Percentiles rank a stretch among this genome's conserved stretches.
These are phyloP conservation scores for Alloscopus bannaensis DNA, from an alignment of 2,888 invertebrate genomes.

Conservation along the genomic window DNA sequence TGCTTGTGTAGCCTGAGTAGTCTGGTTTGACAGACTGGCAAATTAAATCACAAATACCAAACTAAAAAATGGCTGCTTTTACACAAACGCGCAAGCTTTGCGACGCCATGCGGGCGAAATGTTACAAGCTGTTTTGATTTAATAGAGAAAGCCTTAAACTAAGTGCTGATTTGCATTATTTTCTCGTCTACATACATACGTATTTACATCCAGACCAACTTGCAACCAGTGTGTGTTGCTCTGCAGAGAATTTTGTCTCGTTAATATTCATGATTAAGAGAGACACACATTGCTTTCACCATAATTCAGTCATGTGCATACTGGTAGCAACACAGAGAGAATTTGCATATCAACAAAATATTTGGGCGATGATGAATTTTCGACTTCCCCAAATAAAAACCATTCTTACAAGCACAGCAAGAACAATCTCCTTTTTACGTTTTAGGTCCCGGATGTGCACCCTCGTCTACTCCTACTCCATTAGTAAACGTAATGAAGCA, in stretches of 20 bases:
- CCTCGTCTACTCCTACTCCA: conserved; percentile 17
- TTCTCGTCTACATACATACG: too few relatives aligned
- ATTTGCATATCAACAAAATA: not conserved
- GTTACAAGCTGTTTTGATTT: not conserved
- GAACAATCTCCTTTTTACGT: too few relatives aligned
- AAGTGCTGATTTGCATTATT: conserved; percentile 16
- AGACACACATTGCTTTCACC: not conserved
- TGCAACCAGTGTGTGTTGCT: not conserved
- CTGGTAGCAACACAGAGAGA: not conserved
- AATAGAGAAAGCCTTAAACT: not conserved
- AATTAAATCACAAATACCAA: not conserved
- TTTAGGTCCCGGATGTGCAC: too few relatives aligned
- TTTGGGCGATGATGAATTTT: not conserved
- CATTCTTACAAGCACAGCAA: not conserved
- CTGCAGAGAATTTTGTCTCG: not conserved
- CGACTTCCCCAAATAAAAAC: too few relatives aligned
- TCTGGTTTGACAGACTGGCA: not conserved
- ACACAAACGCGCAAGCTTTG: not conserved
- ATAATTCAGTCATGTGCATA: not conserved
- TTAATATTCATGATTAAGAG: not conserved
- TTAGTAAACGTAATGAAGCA: conserved; percentile 50
- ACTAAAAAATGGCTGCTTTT: not conserved
- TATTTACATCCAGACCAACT: not conserved
- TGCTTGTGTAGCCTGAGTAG: not conserved
- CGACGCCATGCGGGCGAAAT: not conserved